Percentiles rank a stretch among this genome's conserved stretches.
phyloP scores from a whole-genome alignment of 1,140 invertebrate genomes.

The Formica exsecta region DNA sequence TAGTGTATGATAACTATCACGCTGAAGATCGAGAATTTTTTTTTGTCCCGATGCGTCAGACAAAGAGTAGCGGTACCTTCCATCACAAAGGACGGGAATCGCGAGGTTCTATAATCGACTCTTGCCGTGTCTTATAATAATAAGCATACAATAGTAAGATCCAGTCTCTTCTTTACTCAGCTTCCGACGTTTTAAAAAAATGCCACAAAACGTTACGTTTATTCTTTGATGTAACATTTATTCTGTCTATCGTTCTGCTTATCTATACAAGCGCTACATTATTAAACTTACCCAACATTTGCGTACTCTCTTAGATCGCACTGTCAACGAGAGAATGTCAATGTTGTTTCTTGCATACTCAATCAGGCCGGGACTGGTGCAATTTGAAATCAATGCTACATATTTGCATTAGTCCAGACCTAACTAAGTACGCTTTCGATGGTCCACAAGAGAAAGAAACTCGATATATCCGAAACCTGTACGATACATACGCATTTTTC shows the following conservation, averaged over 20 bases:
- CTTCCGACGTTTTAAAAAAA: constrained; percentile 44
- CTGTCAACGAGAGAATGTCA: neutral
- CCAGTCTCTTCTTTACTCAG: constrained; percentile 52
- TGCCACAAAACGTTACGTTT: neutral
- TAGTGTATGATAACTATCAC: constrained; percentile 31
- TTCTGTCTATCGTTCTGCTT: neutral
- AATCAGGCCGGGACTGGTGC: constrained; percentile 84
- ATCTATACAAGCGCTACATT: neutral
- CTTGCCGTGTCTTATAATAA: constrained; percentile 46
- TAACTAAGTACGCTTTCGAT: constrained; percentile 65
- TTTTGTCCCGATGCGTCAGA: constrained; percentile 71
- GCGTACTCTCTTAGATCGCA: neutral
- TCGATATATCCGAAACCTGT: neutral
- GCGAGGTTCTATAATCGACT: constrained; percentile 57
- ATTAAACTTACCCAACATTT: neutral
- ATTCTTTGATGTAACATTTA: neutral
- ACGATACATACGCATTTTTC: neutral
- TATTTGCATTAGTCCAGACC: constrained; percentile 83
- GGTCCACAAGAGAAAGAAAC: neutral
- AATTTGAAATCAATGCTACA: constrained; percentile 82
- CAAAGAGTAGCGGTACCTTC: constrained; percentile 66
- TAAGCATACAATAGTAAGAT: constrained; percentile 59
- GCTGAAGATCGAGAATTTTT: constrained; percentile 72
- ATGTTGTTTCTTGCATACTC: constrained; percentile 65
- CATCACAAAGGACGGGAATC: constrained; percentile 56